phyloP scores from a whole-genome alignment of 2,888 invertebrate species.

The Orchesella flavescens region DNA sequence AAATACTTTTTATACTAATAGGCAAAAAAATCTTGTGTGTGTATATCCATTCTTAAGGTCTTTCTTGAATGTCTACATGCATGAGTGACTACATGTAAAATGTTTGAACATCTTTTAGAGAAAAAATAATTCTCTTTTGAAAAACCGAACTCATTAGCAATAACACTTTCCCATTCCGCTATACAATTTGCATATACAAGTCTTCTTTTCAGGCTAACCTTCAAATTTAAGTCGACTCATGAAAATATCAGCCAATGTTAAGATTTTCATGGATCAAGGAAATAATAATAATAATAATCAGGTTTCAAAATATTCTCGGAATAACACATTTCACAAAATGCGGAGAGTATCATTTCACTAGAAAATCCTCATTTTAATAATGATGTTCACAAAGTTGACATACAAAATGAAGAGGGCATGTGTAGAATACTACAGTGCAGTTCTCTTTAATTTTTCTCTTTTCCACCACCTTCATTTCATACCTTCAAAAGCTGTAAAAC shows the following conservation, averaged over 20 bases:
- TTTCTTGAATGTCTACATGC: constrained; percentile 21
- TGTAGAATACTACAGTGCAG: too few species aligned
- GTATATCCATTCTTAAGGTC: constrained; percentile 15
- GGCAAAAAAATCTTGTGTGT: constrained; percentile 7
- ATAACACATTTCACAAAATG: too few species aligned
- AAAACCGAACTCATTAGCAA: constrained; percentile 47
- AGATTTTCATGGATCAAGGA: too few species aligned
- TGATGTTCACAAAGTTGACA: too few species aligned
- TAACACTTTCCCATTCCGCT: constrained; percentile 45
- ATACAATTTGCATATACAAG: background rate
- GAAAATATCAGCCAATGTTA: too few species aligned
- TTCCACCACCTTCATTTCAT: background rate
- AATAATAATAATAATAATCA: too few species aligned
- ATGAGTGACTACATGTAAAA: constrained; percentile 53
- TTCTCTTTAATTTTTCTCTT: background rate
- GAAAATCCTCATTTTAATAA: too few species aligned
- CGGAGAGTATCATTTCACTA: too few species aligned
- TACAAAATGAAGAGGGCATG: too few species aligned
- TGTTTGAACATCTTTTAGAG: background rate
- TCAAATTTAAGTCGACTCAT: too few species aligned
- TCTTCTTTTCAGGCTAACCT: too few species aligned
- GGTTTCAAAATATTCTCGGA: too few species aligned
- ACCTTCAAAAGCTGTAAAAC: background rate
- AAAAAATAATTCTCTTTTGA: constrained; percentile 24
- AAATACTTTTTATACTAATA: constrained; percentile 20